These are phyloP conservation scores for Zaprionus bogoriensis DNA, from an alignment of 2,888 invertebrate species.

Conservation along the genomic window DNA sequence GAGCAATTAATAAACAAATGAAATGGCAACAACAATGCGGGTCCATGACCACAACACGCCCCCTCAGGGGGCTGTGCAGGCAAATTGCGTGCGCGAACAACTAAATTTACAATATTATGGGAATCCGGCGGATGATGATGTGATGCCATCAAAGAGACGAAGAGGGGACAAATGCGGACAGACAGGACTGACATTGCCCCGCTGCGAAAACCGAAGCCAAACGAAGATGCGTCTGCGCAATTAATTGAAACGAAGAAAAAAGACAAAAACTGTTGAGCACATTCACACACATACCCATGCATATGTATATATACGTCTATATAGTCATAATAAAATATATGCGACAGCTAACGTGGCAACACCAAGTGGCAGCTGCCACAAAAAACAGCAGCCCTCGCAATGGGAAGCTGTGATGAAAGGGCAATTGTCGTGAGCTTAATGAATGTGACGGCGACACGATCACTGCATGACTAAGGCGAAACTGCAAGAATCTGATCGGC, in stretches of 20 bases:
- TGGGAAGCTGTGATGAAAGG: conserved; percentile 9
- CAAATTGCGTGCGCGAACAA: conserved; percentile 60
- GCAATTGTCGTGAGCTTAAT: conserved; percentile 1
- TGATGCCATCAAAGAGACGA: background rate
- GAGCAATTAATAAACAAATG: conserved; percentile 71
- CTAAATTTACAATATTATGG: conserved; percentile 55
- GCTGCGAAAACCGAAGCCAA: conserved; percentile 17
- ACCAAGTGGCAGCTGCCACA: conserved; percentile 28
- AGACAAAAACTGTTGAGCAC: background rate
- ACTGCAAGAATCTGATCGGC: conserved; percentile 15
- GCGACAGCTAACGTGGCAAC: conserved; percentile 24
- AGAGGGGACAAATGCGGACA: background rate
- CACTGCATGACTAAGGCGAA: conserved; percentile 16
- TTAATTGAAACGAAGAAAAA: conserved; percentile 53
- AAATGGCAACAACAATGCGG: conserved; percentile 74
- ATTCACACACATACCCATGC: background rate
- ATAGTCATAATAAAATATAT: background rate
- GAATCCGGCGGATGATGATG: conserved; percentile 33
- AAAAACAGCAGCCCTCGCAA: background rate
- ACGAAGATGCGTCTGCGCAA: conserved; percentile 62
- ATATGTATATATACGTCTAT: background rate
- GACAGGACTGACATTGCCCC: conserved; percentile 17
- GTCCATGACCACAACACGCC: conserved; percentile 67
- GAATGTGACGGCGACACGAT: conserved; percentile 1
- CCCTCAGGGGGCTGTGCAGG: conserved; percentile 15